phyloP scores from a whole-genome alignment of 2,113 vertebrate genomes.

The Corythoichthys haematopterus region DNA sequence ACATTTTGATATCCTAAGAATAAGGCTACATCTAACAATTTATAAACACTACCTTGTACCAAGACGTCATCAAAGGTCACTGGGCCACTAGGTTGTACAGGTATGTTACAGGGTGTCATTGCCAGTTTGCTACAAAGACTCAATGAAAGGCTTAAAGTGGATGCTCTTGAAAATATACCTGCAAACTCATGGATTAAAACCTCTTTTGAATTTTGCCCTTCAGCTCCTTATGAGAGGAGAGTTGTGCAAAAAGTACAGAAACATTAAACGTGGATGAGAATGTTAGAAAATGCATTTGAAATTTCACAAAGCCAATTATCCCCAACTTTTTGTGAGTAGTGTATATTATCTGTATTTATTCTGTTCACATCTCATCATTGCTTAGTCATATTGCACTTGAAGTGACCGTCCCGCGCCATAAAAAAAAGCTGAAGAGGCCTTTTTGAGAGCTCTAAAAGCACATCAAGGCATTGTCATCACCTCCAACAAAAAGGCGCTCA shows the following conservation, averaged over 20 bases:
- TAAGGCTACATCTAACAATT: too few species aligned
- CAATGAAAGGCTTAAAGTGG: not conserved
- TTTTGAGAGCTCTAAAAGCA: conserved; percentile 50
- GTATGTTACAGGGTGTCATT: too few species aligned
- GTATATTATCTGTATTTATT: conserved; percentile 34
- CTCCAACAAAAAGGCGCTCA: conserved; percentile 22
- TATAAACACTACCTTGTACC: too few species aligned
- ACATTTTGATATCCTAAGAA: too few species aligned
- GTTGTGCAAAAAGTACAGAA: not conserved
- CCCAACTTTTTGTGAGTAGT: not conserved
- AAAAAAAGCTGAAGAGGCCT: conserved; percentile 48
- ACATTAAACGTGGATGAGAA: not conserved
- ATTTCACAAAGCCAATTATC: not conserved
- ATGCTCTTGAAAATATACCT: not conserved
- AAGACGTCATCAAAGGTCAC: too few species aligned
- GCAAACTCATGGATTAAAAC: not conserved
- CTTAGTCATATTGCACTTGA: conserved; percentile 53
- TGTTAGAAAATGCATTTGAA: not conserved
- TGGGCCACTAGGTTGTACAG: too few species aligned
- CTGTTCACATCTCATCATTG: conserved; percentile 54
- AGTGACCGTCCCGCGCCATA: conserved; percentile 36
- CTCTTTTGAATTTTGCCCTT: not conserved
- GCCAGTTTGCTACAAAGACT: not conserved
- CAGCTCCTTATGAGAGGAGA: not conserved
- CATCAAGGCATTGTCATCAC: conserved; percentile 33